phyloP scores from a whole-genome alignment of 2,888 invertebrate genomes.

The Dorcus parallelipipedus region DNA sequence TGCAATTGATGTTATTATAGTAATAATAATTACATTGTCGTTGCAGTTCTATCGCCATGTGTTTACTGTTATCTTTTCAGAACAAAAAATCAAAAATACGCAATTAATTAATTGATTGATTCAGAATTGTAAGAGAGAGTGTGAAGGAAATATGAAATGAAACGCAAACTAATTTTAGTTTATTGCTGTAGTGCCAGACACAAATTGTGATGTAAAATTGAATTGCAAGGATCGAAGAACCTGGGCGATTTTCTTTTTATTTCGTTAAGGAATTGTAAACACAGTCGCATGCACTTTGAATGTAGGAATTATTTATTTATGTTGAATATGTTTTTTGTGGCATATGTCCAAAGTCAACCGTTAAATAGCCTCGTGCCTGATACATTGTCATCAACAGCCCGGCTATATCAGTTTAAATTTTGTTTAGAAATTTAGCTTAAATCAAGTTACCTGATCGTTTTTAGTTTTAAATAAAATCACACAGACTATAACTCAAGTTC shows the following conservation, averaged over 20 bases:
- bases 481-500: slow-evolving; percentile 1
- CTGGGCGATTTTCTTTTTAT: no score
- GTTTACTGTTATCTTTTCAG: slow-evolving; percentile 1
- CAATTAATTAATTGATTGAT: no score
- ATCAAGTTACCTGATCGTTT: background rate
- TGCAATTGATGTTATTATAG: slow-evolving; percentile 25
- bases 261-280: no score
- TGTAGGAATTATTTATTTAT: background rate
- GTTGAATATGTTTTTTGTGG: slow-evolving; percentile 13
- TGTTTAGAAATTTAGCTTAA: no score
- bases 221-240: no score
- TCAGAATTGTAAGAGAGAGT: no score
- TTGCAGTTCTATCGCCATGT: slow-evolving; percentile 13
- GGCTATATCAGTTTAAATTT: background rate
- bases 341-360: slow-evolving; percentile 8
- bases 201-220: no score
- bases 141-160: no score
- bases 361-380: background rate
- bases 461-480: background rate
- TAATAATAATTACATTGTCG: slow-evolving; percentile 20
- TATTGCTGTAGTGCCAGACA: no score
- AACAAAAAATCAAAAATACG: background rate
- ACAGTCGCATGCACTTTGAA: no score
- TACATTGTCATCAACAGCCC: slow-evolving; percentile 1
- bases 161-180: no score